Conservation (phyloP, 2,797 vertebrate genomes). For the Myotis myotis region DNA sequence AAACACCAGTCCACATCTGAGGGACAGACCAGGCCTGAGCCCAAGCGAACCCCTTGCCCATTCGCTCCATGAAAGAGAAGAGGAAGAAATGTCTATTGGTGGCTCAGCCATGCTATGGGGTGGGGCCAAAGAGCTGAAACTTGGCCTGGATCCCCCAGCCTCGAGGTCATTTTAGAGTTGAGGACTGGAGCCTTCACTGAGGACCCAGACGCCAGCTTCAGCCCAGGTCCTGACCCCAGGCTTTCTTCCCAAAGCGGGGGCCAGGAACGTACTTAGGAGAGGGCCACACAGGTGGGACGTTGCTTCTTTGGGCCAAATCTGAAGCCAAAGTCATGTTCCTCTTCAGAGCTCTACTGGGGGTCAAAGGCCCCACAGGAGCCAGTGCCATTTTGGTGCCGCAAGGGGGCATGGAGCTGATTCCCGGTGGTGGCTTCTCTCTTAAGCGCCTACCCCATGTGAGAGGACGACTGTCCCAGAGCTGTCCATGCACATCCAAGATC, state of each 20-base stretch:
- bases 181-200: not conserved
- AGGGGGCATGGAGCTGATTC: fast-evolving
- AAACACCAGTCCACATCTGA: not conserved
- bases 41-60: conserved; percentile 60
- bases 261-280: conserved; percentile 70
- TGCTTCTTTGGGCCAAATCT: conserved; percentile 32
- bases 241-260: conserved; percentile 53
- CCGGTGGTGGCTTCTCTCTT: conserved; percentile 66
- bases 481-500: conserved; percentile 59
- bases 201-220: conserved; percentile 38
- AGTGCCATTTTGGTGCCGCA: not conserved
- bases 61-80: conserved; percentile 43
- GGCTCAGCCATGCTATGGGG: conserved; percentile 64
- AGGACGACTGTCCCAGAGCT: conserved; percentile 18
- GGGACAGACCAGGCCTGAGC: conserved; percentile 60
- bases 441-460: conserved; percentile 64
- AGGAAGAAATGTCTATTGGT: not conserved
- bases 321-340: conserved; percentile 9
- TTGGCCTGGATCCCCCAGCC: not conserved
- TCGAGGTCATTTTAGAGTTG: not conserved
- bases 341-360: not conserved
- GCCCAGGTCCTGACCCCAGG: conserved; percentile 74
- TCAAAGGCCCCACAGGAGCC: not conserved
- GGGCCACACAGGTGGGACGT: conserved; percentile 48
- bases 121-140: conserved; percentile 53